Percentiles rank a stretch among this genome's conserved stretches.
Evolutionary conservation across 1,140 invertebrate species (phyloP).

Genomic region (Oedothorax gibbosus): DNA sequence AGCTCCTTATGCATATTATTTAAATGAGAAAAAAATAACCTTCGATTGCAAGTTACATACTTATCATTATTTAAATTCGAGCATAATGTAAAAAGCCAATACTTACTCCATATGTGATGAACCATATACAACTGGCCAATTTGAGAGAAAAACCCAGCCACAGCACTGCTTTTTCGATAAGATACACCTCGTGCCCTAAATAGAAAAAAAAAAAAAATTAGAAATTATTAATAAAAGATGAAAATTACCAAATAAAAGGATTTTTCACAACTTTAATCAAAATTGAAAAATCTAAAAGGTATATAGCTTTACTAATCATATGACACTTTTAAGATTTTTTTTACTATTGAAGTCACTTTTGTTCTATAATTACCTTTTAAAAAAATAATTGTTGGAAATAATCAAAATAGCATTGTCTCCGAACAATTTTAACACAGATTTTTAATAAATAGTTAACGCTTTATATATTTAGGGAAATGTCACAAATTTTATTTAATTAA

Average conservation of each 20-base stretch:
- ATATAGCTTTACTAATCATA: not conserved
- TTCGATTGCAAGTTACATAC: not conserved
- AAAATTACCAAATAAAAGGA: too few relatives aligned
- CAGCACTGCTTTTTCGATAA: slow-evolving; percentile 88
- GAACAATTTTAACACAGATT: too few relatives aligned
- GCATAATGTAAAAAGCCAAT: not conserved
- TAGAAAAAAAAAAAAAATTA: not conserved
- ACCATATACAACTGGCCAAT: slow-evolving; percentile 95
- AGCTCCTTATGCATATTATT: too few relatives aligned
- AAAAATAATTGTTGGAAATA: too few relatives aligned
- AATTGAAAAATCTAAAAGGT: not conserved
- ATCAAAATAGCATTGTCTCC: too few relatives aligned
- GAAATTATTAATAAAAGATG: not conserved
- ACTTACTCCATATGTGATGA: slow-evolving; percentile 98
- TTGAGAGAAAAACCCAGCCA: slow-evolving; percentile 97
- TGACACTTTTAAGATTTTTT: not conserved
- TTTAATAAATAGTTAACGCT: not conserved
- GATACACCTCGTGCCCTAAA: slow-evolving; percentile 90
- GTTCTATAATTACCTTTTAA: not conserved
- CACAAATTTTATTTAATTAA: not conserved
- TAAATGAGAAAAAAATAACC: too few relatives aligned
- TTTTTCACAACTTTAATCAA: not conserved
- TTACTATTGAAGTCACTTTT: not conserved
- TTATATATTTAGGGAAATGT: not conserved
- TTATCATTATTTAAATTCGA: not conserved